Conservation (phyloP, 2,797 vertebrate genomes). For the Tapirus indicus region DNA sequence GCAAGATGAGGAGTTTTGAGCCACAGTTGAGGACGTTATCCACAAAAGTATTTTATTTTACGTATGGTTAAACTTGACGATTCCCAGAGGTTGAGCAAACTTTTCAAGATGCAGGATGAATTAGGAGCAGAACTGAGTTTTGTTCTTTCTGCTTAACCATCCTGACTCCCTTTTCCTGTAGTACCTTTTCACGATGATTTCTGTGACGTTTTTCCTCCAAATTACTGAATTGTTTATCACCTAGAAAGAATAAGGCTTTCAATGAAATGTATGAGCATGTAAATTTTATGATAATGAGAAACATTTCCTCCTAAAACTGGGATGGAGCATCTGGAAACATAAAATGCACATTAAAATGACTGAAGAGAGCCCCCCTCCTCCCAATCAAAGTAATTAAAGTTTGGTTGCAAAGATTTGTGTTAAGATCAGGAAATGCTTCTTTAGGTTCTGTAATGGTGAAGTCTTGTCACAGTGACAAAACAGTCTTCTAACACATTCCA, state of each 20-base stretch:
- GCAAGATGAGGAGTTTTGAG: neutral
- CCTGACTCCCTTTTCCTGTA: slow-evolving; percentile 22
- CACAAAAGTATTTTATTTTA: neutral
- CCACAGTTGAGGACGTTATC: neutral
- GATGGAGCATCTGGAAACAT: slow-evolving; percentile 73
- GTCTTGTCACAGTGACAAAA: slow-evolving; percentile 2
- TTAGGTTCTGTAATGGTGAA: neutral
- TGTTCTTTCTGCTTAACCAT: neutral
- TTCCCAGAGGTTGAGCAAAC: neutral
- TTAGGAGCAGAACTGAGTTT: neutral
- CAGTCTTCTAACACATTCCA: neutral
- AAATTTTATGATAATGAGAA: slow-evolving; percentile 83
- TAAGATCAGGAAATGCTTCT: slow-evolving; percentile 57
- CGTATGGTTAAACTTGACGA: neutral
- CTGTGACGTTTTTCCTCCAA: slow-evolving; percentile 65
- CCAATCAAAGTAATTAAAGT: slow-evolving; percentile 45
- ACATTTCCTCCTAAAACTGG: slow-evolving; percentile 63
- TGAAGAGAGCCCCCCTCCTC: neutral
- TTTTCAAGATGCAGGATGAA: neutral
- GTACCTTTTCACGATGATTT: slow-evolving; percentile 57
- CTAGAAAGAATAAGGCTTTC: slow-evolving; percentile 75
- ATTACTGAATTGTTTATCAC: slow-evolving; percentile 75
- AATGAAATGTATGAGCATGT: slow-evolving; percentile 70
- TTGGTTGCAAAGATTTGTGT: slow-evolving; percentile 60
- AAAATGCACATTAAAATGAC: slow-evolving; percentile 73